Conservation (phyloP, 2,113 vertebrate species). For the Myrmecophaga tridactyla region DNA sequence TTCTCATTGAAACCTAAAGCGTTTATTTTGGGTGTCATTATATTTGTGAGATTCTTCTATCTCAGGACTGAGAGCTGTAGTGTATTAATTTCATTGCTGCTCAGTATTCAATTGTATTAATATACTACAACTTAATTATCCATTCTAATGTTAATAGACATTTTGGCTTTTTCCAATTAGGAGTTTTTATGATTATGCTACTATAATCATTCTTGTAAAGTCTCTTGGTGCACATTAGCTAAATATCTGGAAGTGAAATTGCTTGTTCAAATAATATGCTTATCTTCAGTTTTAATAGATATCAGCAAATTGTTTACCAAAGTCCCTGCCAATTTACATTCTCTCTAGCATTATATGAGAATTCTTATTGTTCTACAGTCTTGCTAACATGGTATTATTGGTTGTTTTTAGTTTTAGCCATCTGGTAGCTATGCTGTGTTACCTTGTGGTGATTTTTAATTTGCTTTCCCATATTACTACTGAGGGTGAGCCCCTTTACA, state of each 20-base stretch:
- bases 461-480: background rate
- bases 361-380: background rate
- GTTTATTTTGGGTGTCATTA: background rate
- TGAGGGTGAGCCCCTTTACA: background rate
- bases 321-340: background rate
- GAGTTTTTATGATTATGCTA: background rate
- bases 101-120: background rate
- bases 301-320: background rate
- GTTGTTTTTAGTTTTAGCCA: background rate
- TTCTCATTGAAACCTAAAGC: background rate
- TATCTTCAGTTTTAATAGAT: background rate
- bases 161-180: background rate
- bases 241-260: background rate
- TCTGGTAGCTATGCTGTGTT: background rate
- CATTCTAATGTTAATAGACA: background rate
- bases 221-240: background rate
- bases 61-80: background rate
- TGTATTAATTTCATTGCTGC: background rate
- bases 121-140: background rate
- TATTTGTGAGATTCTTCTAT: conserved; percentile 14
- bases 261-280: background rate
- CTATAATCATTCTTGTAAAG: background rate
- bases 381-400: background rate
- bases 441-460: background rate
- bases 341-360: background rate